Percentiles rank a stretch among this genome's conserved stretches.
Evolutionary conservation across 2,113 vertebrate genomes (phyloP).

Genomic region (Podarcis muralis): DNA sequence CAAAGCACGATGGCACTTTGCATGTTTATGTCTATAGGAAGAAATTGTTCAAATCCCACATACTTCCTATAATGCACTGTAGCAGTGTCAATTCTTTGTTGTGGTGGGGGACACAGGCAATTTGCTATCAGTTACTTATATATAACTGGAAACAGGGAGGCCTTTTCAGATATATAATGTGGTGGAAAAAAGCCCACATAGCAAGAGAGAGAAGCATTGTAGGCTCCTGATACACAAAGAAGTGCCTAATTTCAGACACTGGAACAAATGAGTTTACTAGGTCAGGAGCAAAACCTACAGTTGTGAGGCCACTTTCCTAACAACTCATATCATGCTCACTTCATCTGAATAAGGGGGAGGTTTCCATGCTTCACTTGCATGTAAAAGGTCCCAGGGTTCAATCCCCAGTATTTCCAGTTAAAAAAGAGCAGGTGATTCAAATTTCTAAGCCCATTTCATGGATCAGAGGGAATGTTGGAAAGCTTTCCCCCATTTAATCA

Average conservation of each 20-base stretch:
- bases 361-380: background rate
- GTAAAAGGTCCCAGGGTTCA: background rate
- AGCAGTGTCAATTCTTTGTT: background rate
- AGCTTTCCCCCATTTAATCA: background rate
- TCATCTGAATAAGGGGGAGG: background rate
- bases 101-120: background rate
- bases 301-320: background rate
- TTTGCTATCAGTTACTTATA: background rate
- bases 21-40: background rate
- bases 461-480: background rate
- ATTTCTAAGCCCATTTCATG: background rate
- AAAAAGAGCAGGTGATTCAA: background rate
- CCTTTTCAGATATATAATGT: background rate
- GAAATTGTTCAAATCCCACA: background rate
- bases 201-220: background rate
- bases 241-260: background rate
- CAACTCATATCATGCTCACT: background rate
- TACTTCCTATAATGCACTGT: background rate
- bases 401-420: background rate
- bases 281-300: background rate
- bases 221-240: background rate
- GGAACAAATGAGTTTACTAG: background rate
- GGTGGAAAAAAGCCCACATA: background rate
- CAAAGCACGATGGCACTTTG: too few relatives aligned
- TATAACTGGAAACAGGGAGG: background rate